These are phyloP conservation scores for Sebastes hubbsi DNA, from an alignment of 2,797 vertebrate species.

Conservation along the genomic window DNA sequence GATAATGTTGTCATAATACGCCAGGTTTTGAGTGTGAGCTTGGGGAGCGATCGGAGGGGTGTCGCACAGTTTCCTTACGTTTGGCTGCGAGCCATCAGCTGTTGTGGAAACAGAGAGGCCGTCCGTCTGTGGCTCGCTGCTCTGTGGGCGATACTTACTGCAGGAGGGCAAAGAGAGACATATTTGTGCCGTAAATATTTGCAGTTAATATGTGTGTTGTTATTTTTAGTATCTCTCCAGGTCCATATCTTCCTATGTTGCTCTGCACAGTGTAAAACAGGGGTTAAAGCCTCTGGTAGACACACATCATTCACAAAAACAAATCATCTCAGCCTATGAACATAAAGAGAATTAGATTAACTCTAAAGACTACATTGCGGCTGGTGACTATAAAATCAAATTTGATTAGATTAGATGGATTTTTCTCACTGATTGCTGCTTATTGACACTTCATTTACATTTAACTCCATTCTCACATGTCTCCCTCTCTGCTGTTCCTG, in stretches of 20 bases:
- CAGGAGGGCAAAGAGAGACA: constrained; percentile 29
- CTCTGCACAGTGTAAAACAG: background rate
- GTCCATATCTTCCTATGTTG: background rate
- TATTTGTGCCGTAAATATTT: constrained; percentile 29
- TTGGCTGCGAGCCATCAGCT: constrained; percentile 96
- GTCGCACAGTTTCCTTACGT: constrained; percentile 92
- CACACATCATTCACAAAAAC: background rate
- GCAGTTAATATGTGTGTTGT: background rate
- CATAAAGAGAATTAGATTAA: background rate
- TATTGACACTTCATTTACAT: background rate
- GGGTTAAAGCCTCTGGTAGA: background rate
- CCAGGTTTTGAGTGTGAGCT: constrained; percentile 86
- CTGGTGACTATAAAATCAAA: background rate
- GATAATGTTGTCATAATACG: constrained; percentile 91
- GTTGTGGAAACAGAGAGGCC: constrained; percentile 98
- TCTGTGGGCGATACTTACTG: constrained; percentile 92
- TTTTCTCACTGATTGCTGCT: background rate
- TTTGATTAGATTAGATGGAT: constrained; percentile 7
- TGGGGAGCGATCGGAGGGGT: constrained; percentile 82
- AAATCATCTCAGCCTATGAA: background rate
- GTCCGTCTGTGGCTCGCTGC: constrained; percentile 92
- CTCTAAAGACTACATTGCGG: background rate
- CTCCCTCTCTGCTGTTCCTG: background rate
- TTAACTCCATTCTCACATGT: background rate
- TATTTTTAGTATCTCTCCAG: background rate